Percentiles rank a stretch among this genome's conserved stretches.
Evolutionary conservation across 2,888 invertebrate genomes (phyloP).

Genomic region (Eurytoma adleriae): DNA sequence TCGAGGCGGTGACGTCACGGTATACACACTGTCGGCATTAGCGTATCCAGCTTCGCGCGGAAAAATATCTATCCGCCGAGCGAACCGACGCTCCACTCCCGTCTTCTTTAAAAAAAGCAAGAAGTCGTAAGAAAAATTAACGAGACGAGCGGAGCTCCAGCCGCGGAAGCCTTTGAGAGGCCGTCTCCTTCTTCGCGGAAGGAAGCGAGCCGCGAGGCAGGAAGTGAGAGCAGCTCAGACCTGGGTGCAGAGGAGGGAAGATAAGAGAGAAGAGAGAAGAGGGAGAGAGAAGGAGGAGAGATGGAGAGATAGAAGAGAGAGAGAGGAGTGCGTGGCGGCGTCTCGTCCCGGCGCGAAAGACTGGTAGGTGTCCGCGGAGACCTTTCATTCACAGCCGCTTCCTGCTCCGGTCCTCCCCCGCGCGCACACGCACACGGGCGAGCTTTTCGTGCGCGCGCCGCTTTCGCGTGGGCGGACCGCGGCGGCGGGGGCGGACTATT

Average conservation of each 20-base stretch:
- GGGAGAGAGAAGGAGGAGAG: slow-evolving; percentile 23
- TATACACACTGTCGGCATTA: no score
- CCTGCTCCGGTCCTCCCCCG: slow-evolving; percentile 22
- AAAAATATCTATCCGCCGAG: no score
- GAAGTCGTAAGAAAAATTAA: neutral
- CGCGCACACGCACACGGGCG: neutral
- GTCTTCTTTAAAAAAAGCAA: neutral
- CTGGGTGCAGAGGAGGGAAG: slow-evolving; percentile 20
- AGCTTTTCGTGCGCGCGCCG: no score
- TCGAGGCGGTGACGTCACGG: no score
- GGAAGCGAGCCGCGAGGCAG: no score
- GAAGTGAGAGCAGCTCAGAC: no score
- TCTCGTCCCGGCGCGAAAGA: slow-evolving; percentile 15
- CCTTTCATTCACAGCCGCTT: slow-evolving; percentile 23
- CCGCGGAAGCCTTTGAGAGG: neutral
- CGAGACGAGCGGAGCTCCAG: neutral
- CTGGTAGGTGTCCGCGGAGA: slow-evolving; percentile 1
- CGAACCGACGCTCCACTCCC: no score
- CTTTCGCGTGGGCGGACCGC: no score
- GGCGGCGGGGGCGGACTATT: no score
- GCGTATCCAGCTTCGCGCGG: no score
- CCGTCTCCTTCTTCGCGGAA: no score
- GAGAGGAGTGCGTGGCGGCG: neutral
- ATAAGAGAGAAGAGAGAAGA: slow-evolving; percentile 10
- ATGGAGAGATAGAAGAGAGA: slow-evolving; percentile 4